These are phyloP conservation scores for Gnathochromis pfefferi DNA, from an alignment of 2,113 vertebrate genomes.

Conservation along the genomic window DNA sequence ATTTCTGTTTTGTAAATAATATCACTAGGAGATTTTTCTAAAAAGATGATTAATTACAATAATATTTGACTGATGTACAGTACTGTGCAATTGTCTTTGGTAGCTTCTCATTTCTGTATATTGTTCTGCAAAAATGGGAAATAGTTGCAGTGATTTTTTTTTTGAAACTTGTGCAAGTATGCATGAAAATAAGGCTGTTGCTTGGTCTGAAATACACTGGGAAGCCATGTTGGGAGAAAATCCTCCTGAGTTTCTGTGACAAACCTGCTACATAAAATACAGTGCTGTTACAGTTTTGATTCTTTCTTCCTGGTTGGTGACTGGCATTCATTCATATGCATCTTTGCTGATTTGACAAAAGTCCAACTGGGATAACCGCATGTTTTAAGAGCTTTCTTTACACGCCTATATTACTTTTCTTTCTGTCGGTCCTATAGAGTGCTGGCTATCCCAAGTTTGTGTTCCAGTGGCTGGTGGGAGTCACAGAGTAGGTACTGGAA, in stretches of 20 bases:
- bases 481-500: not conserved
- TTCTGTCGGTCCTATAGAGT: not conserved
- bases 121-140: not conserved
- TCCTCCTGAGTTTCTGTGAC: not conserved
- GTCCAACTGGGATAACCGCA: not conserved
- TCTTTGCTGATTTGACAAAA: not conserved
- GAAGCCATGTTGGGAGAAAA: not conserved
- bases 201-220: not conserved
- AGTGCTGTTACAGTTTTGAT: not conserved
- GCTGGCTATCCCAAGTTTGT: not conserved
- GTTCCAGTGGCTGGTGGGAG: not conserved
- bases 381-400: not conserved
- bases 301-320: not conserved
- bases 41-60: not conserved
- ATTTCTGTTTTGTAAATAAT: not conserved
- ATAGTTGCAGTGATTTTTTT: not conserved
- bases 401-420: accelerated
- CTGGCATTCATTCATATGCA: not conserved
- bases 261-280: not conserved
- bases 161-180: not conserved
- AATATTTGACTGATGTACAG: not conserved
- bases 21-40: accelerated
- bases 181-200: not conserved
- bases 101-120: not conserved
- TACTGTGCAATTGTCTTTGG: not conserved